Conservation (phyloP, 1,140 invertebrate species). For the Aphidius gifuensis region DNA sequence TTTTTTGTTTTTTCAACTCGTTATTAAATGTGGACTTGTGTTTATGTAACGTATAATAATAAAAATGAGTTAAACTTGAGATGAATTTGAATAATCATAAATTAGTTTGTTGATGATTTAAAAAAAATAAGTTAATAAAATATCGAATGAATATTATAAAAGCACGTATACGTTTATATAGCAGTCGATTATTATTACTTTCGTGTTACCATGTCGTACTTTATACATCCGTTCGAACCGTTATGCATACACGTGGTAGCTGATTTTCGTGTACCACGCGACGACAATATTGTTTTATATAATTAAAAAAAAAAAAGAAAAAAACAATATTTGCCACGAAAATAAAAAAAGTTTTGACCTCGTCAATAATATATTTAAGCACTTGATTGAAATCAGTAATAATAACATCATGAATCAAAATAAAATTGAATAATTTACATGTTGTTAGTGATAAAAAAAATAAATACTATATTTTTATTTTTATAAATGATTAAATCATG, state of each 20-base stretch:
- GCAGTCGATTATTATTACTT: slow-evolving; percentile 16
- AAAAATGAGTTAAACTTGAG: no score
- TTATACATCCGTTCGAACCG: slow-evolving; percentile 11
- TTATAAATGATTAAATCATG: no score
- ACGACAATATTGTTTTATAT: slow-evolving; percentile 6
- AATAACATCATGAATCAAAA: neutral
- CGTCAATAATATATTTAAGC: slow-evolving; percentile 11
- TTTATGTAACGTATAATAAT: no score
- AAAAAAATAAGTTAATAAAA: no score
- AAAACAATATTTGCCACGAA: slow-evolving; percentile 10
- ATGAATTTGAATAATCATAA: no score
- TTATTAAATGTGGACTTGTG: no score
- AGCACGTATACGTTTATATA: neutral
- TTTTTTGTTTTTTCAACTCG: no score
- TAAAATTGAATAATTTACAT: no score
- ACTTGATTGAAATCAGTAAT: slow-evolving; percentile 1
- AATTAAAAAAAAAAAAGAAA: slow-evolving; percentile 2
- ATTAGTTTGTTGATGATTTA: no score
- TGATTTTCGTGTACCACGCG: slow-evolving; percentile 14
- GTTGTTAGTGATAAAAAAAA: no score
- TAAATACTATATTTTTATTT: no score
- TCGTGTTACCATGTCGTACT: slow-evolving; percentile 6
- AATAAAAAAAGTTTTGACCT: neutral
- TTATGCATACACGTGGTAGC: slow-evolving; percentile 13
- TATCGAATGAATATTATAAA: neutral